phyloP scores from a whole-genome alignment of 1,140 invertebrate species.

The Eupristina koningsbergeri region DNA sequence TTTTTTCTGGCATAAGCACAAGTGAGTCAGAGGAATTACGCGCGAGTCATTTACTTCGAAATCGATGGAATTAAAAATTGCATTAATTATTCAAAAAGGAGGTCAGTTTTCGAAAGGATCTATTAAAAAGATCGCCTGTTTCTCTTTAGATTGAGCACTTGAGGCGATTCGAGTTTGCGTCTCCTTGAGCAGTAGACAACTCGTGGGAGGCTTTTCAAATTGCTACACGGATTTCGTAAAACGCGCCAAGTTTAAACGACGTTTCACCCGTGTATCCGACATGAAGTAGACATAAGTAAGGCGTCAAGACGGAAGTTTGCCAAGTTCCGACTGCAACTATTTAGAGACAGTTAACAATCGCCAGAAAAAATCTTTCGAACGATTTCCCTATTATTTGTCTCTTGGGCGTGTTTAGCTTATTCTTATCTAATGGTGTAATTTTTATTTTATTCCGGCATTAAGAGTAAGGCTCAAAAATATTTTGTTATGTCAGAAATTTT shows the following conservation, averaged over 20 bases:
- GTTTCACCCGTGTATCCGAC: background rate
- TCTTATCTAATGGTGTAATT: background rate
- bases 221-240: conserved; percentile 19
- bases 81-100: conserved; percentile 16
- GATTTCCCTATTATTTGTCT: background rate
- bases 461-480: background rate
- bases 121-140: conserved; percentile 1
- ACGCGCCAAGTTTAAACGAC: conserved; percentile 15
- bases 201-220: conserved; percentile 20
- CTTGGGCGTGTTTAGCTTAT: background rate
- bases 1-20: background rate
- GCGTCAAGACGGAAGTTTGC: conserved; percentile 20
- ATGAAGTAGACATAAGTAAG: background rate
- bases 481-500: background rate
- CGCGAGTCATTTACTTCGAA: background rate
- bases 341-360: conserved; percentile 1
- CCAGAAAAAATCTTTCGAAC: background rate
- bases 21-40: background rate
- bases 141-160: conserved; percentile 1
- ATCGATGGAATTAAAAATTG: background rate
- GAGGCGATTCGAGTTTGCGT: background rate
- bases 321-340: conserved; percentile 6
- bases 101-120: conserved; percentile 3
- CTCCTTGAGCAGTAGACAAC: background rate
- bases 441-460: background rate